Evolutionary conservation across 2,888 invertebrate species (phyloP).

Genomic region (Amorpha juglandis): DNA sequence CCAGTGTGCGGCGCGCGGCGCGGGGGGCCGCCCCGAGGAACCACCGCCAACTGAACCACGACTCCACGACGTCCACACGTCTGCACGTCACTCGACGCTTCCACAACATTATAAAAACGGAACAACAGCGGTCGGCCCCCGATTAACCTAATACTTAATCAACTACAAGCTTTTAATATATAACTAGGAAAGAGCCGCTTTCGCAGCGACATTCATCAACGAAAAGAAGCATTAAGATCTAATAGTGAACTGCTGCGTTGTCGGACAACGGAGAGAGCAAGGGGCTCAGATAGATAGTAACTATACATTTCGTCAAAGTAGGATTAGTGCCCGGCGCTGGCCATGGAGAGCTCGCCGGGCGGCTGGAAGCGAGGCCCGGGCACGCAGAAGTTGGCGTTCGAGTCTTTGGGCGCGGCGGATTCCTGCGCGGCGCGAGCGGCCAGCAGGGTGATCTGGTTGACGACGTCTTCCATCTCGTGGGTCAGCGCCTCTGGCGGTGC

Average conservation of each 20-base stretch:
- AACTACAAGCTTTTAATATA: constrained; percentile 82
- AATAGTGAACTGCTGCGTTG: constrained; percentile 85
- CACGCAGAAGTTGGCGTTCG: constrained; percentile 85
- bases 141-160: constrained; percentile 78
- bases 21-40: constrained; percentile 57
- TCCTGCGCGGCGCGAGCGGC: constrained; percentile 91
- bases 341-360: constrained; percentile 83
- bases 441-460: constrained; percentile 91
- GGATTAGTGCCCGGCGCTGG: constrained; percentile 84
- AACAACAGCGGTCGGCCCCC: constrained; percentile 65
- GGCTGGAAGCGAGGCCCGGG: constrained; percentile 85
- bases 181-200: constrained; percentile 80
- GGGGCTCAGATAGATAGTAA: constrained; percentile 81
- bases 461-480: constrained; percentile 93
- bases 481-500: constrained; percentile 85
- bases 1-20: constrained; percentile 80
- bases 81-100: constrained; percentile 29
- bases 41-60: constrained; percentile 35
- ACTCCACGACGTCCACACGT: neutral
- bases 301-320: constrained; percentile 82
- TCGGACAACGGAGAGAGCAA: constrained; percentile 83
- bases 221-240: constrained; percentile 84
- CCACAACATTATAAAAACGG: constrained; percentile 53
- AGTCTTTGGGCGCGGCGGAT: constrained; percentile 79
- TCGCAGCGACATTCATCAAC: constrained; percentile 75